Base-by-base conservation (phyloP, 2,888 invertebrate genomes). In the Morpho helenor region DNA sequence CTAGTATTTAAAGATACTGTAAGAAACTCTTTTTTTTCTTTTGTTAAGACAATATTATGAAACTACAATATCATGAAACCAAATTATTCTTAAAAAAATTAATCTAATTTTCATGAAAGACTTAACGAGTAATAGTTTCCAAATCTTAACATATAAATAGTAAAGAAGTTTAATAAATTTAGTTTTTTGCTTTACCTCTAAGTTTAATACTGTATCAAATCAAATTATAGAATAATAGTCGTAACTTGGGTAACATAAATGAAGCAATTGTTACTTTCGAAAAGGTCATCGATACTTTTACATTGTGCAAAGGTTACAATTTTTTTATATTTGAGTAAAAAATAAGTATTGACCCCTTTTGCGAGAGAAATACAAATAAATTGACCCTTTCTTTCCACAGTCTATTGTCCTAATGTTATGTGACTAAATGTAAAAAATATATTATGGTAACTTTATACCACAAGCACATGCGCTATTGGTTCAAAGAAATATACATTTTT, bases 381-480 rank as follows among this genome's bases (percentile, higher is more conserved):
- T 67, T 88, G 87, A 87, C 87, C 87, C 84, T 84, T 84, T 77
- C 85, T 84, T 84, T 77, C 85, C 84, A 76, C 77, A 74, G 82
- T 79, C 76, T 72, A 66, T 69, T 74, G 76, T 78, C 76, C 76
- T 80, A 80, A 80, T 45, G 7, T 75, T 83, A 82, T 78, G 82
- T 76, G 67, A 71, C 73, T 70, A 66, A 69, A 31, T 31, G 5
- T 31, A 31, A 31, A 31, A 31, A 31, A 31, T 31, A 23, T 23
- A 5, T 31, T 5, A 31, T 31, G 60, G 87, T 82, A 87, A 87
- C 69, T 70, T 69, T 80, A 88, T 82, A 87, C 87, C 87, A 68
- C 82, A 76, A 60, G 75, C 81, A 83, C 82, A 86, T 84, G 85
- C 81, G 71, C 72, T 70, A 70, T 70, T 71, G 77, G 73, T 57